A percentile compares a stretch with the other conserved stretches of the same genome.
Evolutionary conservation across 2,113 vertebrate species (phyloP).

Genomic region (Bambusicola thoracicus): DNA sequence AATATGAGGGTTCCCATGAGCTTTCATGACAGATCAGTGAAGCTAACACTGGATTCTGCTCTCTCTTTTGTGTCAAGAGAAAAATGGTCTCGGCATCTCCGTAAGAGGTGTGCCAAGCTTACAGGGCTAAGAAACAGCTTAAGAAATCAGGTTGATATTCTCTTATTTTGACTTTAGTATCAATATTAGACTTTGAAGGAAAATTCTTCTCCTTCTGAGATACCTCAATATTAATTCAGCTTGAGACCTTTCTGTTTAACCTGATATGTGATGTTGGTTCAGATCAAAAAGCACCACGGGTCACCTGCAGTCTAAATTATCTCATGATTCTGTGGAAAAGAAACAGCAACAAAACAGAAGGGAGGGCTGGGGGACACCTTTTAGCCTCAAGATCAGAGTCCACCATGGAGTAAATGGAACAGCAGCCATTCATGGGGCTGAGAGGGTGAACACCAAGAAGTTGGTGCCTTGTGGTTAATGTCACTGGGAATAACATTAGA

Average conservation of each 20-base stretch:
- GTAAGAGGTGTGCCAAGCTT: background rate
- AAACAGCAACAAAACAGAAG: background rate
- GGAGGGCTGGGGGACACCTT: background rate
- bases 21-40: constrained; percentile 14
- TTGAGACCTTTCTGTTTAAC: background rate
- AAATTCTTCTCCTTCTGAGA: background rate
- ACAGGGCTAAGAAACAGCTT: background rate
- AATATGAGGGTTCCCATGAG: constrained; percentile 5
- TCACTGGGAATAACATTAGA: background rate
- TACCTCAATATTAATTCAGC: background rate
- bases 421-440: rapidly evolving
- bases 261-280: background rate
- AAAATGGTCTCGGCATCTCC: background rate
- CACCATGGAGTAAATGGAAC: rapidly evolving
- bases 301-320: background rate
- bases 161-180: background rate
- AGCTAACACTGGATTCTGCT: background rate
- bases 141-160: background rate
- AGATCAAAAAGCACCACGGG: background rate
- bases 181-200: background rate
- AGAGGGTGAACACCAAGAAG: background rate
- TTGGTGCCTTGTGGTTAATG: background rate
- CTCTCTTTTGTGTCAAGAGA: constrained; percentile 2
- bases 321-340: background rate
- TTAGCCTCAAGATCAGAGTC: background rate